These are phyloP conservation scores for Ochotona curzoniae DNA, from an alignment of 2,113 vertebrate species.

Conservation along the genomic window DNA sequence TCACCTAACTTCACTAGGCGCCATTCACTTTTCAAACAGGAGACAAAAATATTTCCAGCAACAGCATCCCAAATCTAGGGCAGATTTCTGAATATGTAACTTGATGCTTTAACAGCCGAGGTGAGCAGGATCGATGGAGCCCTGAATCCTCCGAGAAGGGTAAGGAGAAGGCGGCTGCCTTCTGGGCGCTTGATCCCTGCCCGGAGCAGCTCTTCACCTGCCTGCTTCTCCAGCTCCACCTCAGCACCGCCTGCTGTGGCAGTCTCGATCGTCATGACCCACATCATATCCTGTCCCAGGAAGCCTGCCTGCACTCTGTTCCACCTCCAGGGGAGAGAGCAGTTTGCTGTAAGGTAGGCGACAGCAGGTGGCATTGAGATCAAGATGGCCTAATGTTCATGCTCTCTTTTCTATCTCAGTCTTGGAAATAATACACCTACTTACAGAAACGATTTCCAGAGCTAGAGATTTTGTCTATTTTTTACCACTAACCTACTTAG, in stretches of 20 bases:
- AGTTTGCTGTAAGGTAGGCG: no score
- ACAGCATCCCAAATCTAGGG: constrained; percentile 86
- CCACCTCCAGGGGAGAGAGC: no score
- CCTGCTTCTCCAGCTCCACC: constrained; percentile 85
- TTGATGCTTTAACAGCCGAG: constrained; percentile 90
- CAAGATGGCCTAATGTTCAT: no score
- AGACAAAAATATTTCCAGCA: constrained; percentile 87
- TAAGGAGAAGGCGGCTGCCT: constrained; percentile 97
- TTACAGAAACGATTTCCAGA: no score
- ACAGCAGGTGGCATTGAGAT: no score
- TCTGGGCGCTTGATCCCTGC: constrained; percentile 89
- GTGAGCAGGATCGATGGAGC: constrained; percentile 97
- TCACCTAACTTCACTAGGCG: constrained; percentile 90
- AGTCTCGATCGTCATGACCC: constrained; percentile 95
- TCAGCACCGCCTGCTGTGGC: constrained; percentile 93
- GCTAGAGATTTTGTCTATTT: no score
- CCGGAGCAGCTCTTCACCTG: constrained; percentile 90
- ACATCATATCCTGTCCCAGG: constrained; percentile 94
- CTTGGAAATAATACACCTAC: no score
- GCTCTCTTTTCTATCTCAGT: no score
- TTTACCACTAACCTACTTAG: no score
- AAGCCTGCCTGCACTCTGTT: constrained; percentile 81
- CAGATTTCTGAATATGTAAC: constrained; percentile 83
- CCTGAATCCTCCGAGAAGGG: constrained; percentile 94
- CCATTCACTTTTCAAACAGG: constrained; percentile 89